Evolutionary conservation across 2,797 vertebrate genomes (phyloP).

Genomic region (Pitangus sulphuratus): DNA sequence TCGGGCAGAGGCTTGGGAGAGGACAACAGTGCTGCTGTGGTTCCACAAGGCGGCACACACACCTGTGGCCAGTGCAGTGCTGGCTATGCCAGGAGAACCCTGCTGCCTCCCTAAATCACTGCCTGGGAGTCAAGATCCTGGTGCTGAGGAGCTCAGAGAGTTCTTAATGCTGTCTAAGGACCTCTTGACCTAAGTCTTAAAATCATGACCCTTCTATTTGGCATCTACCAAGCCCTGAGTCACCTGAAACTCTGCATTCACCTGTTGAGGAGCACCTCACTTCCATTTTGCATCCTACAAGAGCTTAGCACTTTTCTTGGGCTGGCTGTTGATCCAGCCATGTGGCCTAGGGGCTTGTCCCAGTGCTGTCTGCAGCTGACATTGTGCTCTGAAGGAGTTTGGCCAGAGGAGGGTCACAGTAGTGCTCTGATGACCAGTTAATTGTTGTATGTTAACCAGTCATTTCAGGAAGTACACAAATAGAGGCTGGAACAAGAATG

Average conservation of each 20-base stretch:
- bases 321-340: neutral
- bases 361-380: neutral
- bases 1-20: neutral
- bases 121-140: neutral
- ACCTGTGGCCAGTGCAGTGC: fast-evolving
- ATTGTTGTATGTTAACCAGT: neutral
- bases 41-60: neutral
- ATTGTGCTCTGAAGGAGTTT: neutral
- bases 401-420: neutral
- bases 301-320: neutral
- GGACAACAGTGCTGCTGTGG: neutral
- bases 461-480: neutral
- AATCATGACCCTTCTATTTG: neutral
- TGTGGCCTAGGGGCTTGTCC: fast-evolving
- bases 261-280: neutral
- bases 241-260: neutral
- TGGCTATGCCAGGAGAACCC: neutral
- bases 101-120: neutral
- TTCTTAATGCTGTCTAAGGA: neutral
- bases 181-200: neutral
- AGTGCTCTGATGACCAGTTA: neutral
- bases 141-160: neutral
- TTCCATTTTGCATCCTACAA: neutral
- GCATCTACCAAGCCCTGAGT: neutral
- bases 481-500: neutral